Evolutionary conservation across 2,113 vertebrate species (phyloP).

Genomic region (Shinisaurus crocodilurus): DNA sequence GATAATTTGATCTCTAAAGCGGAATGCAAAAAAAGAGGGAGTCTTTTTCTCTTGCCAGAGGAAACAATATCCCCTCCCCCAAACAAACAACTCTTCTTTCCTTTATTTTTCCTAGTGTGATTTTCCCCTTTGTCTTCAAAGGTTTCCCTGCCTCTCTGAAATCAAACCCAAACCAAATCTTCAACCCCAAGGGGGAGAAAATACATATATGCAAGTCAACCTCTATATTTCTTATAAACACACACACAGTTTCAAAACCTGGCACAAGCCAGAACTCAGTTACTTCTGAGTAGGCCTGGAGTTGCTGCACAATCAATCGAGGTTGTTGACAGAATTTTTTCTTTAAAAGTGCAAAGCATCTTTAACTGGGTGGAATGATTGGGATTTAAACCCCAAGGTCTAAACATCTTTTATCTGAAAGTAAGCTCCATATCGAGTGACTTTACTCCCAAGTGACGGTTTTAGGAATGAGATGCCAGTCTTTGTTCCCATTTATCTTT

Average conservation of each 20-base stretch:
- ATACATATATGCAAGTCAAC: not conserved
- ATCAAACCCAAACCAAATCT: constrained; percentile 6
- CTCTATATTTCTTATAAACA: not conserved
- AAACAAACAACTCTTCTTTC: constrained; percentile 11
- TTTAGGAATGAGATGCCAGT: not conserved
- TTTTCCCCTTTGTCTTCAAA: constrained; percentile 23
- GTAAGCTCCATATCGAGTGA: not conserved
- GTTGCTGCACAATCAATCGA: not conserved
- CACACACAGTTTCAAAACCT: not conserved
- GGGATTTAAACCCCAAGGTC: not conserved
- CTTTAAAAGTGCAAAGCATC: not conserved
- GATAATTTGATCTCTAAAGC: constrained; percentile 51
- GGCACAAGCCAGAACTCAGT: not conserved
- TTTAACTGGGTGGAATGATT: constrained; percentile 2
- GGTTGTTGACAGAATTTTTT: not conserved
- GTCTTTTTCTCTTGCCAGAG: not conserved
- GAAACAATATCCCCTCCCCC: not conserved
- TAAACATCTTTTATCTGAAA: constrained; percentile 11
- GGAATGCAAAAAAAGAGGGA: constrained; percentile 53
- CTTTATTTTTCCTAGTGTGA: not conserved
- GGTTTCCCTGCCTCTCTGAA: constrained; percentile 5
- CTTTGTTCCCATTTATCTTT: not conserved
- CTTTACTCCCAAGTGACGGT: not conserved
- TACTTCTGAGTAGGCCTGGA: not conserved
- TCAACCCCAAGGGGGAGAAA: not conserved